Evolutionary conservation across 2,113 vertebrate genomes (phyloP).

Genomic region (Herpailurus yagouaroundi): DNA sequence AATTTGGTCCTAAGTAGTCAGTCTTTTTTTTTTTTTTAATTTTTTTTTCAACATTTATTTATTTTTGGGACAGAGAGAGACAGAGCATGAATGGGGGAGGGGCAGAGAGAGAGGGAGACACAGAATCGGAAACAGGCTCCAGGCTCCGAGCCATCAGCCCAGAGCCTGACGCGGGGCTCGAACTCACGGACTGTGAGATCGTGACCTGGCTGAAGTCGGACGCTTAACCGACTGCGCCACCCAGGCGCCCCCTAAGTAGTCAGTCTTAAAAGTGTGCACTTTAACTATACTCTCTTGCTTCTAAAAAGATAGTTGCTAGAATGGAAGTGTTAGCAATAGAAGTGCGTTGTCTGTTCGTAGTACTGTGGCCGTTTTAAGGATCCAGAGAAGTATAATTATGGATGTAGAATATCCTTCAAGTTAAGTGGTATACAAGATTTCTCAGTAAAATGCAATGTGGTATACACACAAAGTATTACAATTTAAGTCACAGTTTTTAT

Average conservation of each 20-base stretch:
- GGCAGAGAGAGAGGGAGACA: no score
- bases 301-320: conserved; percentile 2
- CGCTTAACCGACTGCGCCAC: no score
- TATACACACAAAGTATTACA: neutral
- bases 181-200: no score
- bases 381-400: neutral
- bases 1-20: neutral
- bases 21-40: no score
- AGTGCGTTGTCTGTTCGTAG: neutral
- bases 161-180: no score
- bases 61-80: no score
- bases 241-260: neutral
- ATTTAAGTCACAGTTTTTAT: neutral
- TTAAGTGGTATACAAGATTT: neutral
- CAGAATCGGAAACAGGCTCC: no score
- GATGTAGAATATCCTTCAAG: neutral
- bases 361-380: neutral
- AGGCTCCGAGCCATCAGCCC: no score
- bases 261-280: neutral
- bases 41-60: no score
- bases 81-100: no score
- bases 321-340: neutral
- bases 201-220: no score
- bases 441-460: neutral
- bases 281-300: neutral